Percentiles rank a stretch among this genome's conserved stretches.
Conservation (phyloP, 2,888 invertebrate species). For the Loripinus fragilis region DNA sequence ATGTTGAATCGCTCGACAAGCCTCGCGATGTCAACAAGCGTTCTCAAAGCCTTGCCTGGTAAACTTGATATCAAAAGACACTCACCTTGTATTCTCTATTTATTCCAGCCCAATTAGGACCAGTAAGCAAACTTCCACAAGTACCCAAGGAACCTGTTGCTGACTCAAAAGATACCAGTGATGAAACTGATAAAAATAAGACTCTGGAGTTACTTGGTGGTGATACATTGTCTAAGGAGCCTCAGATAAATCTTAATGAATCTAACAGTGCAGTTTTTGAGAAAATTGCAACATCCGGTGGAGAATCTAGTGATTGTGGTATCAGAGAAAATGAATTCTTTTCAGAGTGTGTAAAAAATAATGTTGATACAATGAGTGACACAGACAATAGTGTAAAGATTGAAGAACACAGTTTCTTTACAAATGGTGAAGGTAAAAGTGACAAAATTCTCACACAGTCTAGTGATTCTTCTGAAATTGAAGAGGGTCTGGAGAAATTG, state of each 20-base stretch:
- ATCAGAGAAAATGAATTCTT: conserved; percentile 43
- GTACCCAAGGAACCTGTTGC: background rate
- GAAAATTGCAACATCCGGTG: conserved; percentile 11
- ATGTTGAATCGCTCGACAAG: no score
- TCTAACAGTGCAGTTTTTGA: conserved; percentile 21
- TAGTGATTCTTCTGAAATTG: background rate
- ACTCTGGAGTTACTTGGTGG: background rate
- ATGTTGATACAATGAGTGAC: conserved; percentile 13
- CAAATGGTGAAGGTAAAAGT: conserved; percentile 12
- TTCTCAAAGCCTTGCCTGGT: no score
- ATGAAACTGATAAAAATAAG: background rate
- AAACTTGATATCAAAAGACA: no score
- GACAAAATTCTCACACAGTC: background rate
- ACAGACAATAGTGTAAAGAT: conserved; percentile 24
- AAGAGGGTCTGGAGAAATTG: background rate
- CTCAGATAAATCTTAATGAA: background rate
- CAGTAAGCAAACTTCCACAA: background rate
- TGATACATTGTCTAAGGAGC: background rate
- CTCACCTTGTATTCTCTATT: no score
- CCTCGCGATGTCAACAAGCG: no score
- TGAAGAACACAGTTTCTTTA: background rate
- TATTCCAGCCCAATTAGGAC: background rate
- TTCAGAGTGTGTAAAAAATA: conserved; percentile 20
- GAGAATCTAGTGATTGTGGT: conserved; percentile 25
- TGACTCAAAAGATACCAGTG: background rate